Evolutionary conservation across 2,888 invertebrate genomes (phyloP).

Genomic region (Catocala nupta): DNA sequence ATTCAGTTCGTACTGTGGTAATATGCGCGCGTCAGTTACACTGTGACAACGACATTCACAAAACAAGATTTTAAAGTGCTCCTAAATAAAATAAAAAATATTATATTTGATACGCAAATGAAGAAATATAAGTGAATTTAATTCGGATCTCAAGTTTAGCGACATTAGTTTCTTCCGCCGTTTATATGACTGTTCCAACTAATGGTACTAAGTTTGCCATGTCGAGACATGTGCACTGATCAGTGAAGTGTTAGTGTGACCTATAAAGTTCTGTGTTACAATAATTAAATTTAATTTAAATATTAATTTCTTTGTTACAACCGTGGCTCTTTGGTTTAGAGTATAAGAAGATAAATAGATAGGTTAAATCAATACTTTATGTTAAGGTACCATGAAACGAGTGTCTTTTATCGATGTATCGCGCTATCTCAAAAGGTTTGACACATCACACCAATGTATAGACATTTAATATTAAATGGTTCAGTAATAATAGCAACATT

Average conservation of each 20-base stretch:
- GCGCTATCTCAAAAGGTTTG: too few relatives aligned
- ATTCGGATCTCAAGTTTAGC: conserved; percentile 43
- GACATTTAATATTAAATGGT: too few relatives aligned
- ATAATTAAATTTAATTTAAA: neutral
- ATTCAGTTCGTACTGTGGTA: conserved; percentile 35
- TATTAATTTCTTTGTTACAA: too few relatives aligned
- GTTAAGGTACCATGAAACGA: too few relatives aligned
- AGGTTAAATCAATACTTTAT: too few relatives aligned
- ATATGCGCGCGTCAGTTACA: conserved; percentile 18
- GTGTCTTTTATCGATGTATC: too few relatives aligned
- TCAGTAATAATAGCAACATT: too few relatives aligned
- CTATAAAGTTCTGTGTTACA: neutral
- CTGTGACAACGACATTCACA: conserved; percentile 16
- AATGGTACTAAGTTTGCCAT: neutral
- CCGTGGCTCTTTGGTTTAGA: too few relatives aligned
- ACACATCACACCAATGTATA: too few relatives aligned
- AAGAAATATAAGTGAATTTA: conserved; percentile 31
- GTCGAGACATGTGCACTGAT: neutral
- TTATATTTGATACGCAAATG: conserved; percentile 34
- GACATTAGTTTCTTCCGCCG: conserved; percentile 35
- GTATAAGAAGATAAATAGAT: too few relatives aligned
- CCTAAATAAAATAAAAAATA: conserved; percentile 13
- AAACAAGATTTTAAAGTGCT: conserved; percentile 14
- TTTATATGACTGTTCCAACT: conserved; percentile 11
- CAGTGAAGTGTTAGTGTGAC: neutral